Conservation (phyloP, 2,797 vertebrate species). For the Craterocephalus amniculus region DNA sequence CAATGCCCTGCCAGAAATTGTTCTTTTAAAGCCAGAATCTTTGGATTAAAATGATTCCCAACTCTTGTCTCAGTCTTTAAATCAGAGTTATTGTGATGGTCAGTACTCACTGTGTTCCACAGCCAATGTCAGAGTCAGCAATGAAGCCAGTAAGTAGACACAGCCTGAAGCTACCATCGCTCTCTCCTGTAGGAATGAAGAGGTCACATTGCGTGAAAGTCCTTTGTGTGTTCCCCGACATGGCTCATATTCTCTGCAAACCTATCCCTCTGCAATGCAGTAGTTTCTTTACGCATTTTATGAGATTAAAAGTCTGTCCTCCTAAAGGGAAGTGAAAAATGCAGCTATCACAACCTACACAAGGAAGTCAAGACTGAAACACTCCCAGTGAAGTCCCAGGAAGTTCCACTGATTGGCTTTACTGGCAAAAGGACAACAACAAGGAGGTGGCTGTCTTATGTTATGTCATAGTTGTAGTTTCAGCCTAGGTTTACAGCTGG, state of each 20-base stretch:
- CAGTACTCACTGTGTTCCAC: constrained; percentile 54
- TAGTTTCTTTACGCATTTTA: constrained; percentile 38
- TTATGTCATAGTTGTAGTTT: background rate
- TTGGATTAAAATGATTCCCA: background rate
- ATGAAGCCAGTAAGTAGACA: constrained; percentile 2
- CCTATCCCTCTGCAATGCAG: background rate
- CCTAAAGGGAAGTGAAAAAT: constrained; percentile 55
- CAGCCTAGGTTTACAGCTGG: background rate
- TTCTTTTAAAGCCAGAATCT: too few relatives aligned
- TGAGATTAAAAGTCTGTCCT: background rate
- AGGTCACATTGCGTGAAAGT: constrained; percentile 4
- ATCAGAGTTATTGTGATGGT: background rate
- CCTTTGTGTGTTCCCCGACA: background rate
- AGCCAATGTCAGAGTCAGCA: constrained; percentile 12
- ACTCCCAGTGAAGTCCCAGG: constrained; percentile 40
- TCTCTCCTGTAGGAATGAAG: constrained; percentile 9
- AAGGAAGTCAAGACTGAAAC: constrained; percentile 18
- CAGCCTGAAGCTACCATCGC: constrained; percentile 20
- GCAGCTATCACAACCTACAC: background rate
- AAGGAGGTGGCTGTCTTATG: background rate
- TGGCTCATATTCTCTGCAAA: background rate
- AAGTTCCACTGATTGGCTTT: constrained; percentile 36
- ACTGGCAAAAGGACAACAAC: background rate
- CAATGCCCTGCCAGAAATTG: background rate
- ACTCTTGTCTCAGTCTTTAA: background rate